Evolutionary conservation across 2,113 vertebrate genomes (phyloP), one percentile per base, ranked within the genome.

Genomic region (Tympanuchus pallidicinctus): DNA sequence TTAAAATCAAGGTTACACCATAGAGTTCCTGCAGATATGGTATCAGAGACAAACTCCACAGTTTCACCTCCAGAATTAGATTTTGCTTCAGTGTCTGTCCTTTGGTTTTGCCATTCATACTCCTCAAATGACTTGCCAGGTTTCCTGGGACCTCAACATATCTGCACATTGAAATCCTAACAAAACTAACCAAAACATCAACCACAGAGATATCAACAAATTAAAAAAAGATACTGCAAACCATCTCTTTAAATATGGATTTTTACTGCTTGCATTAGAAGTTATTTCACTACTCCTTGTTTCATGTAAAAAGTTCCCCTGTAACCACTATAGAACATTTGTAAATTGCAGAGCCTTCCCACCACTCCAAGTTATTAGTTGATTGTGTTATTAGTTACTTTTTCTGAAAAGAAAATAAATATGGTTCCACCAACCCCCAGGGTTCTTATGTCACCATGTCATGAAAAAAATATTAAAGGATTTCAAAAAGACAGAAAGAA

Each of bases 1-100:
- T 95, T 79, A 60, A 79, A 87, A 79, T 61, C 77, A 92, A 86
- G 32, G 17, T 92, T 80, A 75, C 2, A 73, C 32, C 3, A 42
- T 1, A 73, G 48, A 72, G 14, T 16, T 84, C 34, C 18, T 25
- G 43, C 6, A 72, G 36, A 90, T 69, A 32, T 25, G 14, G 75
- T 67, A 88, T 72, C 24, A 43, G 47, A 86, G 27, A 70, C 10
- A 7, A 22, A 54, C 22, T 54, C 22, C 54, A 54, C 0, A 1
- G n/a, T 21, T 85, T 82, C 63, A 76, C 16, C 19, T 71, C 64
- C 74, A 25, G 21, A 86, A 86, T 83, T 50, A 74, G 34, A 8
- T 78, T 84, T 86, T 64, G 27, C 15, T 69, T 72, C 69, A 30
- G 36, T 69, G 28, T 43, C 22, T 65, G 10, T 48, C 10, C 43